These are phyloP conservation scores for Mythimna ferrago DNA, from an alignment of 2,888 invertebrate species.

Conservation along the genomic window DNA sequence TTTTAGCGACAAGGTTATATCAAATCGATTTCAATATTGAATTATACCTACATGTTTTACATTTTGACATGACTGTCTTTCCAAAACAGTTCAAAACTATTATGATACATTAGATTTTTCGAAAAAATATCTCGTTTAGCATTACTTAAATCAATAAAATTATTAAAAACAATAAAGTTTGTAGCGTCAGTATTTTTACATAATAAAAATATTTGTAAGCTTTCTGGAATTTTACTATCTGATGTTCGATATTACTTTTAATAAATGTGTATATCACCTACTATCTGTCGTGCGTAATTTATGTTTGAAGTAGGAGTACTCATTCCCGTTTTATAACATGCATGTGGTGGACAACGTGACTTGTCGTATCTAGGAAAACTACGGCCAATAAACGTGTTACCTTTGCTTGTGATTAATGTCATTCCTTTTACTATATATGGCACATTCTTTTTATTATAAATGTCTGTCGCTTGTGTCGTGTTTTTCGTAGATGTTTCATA, in stretches of 20 bases:
- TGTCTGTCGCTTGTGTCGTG: background rate
- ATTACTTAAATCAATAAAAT: background rate
- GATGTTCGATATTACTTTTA: constrained; percentile 5
- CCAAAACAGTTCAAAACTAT: background rate
- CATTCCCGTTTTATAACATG: constrained; percentile 58
- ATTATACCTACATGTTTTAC: too few species aligned
- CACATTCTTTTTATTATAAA: background rate
- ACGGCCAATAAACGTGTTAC: constrained; percentile 39
- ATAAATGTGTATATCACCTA: constrained; percentile 22
- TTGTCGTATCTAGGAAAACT: constrained; percentile 61
- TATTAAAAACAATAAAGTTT: background rate
- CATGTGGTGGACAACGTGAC: constrained; percentile 72
- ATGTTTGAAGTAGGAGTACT: constrained; percentile 53
- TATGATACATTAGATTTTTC: background rate
- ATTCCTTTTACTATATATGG: constrained; percentile 8
- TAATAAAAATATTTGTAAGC: background rate
- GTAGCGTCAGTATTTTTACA: too few species aligned
- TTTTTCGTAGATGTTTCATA: background rate
- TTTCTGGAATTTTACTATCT: constrained; percentile 29
- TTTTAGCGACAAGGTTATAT: constrained; percentile 1
- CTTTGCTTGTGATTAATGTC: constrained; percentile 25
- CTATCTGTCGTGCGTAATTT: constrained; percentile 41
- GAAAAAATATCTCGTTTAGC: background rate
- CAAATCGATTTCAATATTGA: background rate
- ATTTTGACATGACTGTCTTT: background rate